phyloP scores from a whole-genome alignment of 2,797 vertebrate genomes.

The Falco naumanni region DNA sequence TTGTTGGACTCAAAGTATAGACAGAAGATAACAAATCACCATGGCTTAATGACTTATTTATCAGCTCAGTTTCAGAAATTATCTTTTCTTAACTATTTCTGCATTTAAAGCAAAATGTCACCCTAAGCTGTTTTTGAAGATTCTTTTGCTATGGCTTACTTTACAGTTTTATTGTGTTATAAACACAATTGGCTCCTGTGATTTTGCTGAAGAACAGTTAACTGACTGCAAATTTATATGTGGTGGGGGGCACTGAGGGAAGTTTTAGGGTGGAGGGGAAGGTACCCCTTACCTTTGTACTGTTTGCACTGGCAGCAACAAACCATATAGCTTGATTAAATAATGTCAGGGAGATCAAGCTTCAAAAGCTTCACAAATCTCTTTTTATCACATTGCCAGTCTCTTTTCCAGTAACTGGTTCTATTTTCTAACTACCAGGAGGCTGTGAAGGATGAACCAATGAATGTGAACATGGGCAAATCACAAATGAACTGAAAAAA shows the following conservation, averaged over 20 bases:
- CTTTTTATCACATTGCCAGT: neutral
- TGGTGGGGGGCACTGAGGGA: rapidly evolving
- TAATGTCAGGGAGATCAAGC: neutral
- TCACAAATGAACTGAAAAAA: neutral
- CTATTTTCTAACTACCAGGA: neutral
- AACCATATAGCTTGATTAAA: neutral
- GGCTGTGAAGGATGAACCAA: neutral
- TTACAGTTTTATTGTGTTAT: neutral
- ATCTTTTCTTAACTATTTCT: neutral
- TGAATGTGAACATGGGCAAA: neutral
- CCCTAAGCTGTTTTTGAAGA: neutral
- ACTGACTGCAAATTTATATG: neutral
- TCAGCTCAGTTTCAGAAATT: neutral
- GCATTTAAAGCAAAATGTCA: neutral
- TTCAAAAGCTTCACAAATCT: no score
- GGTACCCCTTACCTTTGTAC: neutral
- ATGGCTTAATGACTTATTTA: neutral
- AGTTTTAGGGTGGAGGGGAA: neutral
- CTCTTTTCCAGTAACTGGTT: neutral
- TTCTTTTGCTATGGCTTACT: neutral
- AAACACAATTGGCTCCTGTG: neutral
- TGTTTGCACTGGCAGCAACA: neutral
- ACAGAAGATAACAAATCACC: neutral
- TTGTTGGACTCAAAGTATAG: neutral
- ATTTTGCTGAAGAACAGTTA: neutral